A percentile compares a stretch with the other conserved stretches of the same genome.
These are phyloP conservation scores for Planococcus citri DNA, from an alignment of 1,140 invertebrate genomes.

Conservation along the genomic window DNA sequence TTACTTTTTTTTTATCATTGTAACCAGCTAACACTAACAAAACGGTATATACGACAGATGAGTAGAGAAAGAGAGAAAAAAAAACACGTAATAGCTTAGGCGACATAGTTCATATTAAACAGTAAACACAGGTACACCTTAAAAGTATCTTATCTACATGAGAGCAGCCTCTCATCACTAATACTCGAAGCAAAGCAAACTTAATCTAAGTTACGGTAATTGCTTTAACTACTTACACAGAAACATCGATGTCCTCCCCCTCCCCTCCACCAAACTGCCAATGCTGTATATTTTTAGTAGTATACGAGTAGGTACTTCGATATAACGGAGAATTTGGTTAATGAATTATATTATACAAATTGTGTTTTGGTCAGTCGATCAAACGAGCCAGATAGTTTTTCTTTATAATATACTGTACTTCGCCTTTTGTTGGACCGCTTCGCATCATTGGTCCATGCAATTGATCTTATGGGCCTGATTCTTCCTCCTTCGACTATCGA, in stretches of 20 bases:
- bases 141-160: no score
- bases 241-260: no score
- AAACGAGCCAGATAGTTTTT: not conserved
- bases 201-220: constrained; percentile 7
- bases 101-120: not conserved
- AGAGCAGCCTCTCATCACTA: not conserved
- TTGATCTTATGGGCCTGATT: not conserved
- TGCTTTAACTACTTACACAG: no score
- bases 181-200: not conserved
- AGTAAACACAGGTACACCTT: not conserved
- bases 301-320: no score
- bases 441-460: constrained; percentile 13
- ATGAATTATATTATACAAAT: constrained; percentile 11
- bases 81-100: not conserved
- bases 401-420: constrained; percentile 4
- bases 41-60: no score
- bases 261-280: no score
- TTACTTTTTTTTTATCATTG: no score
- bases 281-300: no score
- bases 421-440: not conserved
- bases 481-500: not conserved
- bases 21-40: no score
- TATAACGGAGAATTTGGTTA: constrained; percentile 14
- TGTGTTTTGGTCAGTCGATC: not conserved
- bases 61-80: no score